Evolutionary conservation across 2,113 vertebrate species (phyloP).

Genomic region (Numida meleagris): DNA sequence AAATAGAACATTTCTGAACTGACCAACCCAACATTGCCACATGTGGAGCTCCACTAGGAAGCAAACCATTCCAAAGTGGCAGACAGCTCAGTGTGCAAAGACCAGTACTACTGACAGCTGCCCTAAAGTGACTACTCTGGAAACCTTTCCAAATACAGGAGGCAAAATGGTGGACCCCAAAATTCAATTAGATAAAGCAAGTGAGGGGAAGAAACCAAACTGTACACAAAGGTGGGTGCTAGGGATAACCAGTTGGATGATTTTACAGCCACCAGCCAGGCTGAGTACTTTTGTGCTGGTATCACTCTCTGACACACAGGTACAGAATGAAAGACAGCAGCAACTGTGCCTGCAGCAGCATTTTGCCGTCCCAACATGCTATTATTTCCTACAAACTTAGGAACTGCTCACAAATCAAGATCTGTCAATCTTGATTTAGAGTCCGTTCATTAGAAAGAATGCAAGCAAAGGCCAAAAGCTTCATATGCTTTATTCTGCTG

Average conservation of each 20-base stretch:
- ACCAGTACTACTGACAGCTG: background rate
- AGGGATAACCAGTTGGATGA: background rate
- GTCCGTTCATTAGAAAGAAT: background rate
- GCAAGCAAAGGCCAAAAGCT: background rate
- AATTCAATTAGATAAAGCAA: background rate
- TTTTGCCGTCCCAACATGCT: background rate
- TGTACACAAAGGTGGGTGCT: fast-evolving
- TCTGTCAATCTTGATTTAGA: background rate
- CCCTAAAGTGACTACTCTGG: background rate
- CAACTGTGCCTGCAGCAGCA: background rate
- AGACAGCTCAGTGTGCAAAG: background rate
- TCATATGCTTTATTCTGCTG: background rate
- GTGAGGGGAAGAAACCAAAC: background rate
- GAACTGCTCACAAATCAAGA: background rate
- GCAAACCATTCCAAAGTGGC: background rate
- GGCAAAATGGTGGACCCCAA: background rate
- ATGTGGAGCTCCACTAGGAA: background rate
- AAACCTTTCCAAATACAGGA: background rate
- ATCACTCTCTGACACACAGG: background rate
- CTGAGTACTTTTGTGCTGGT: background rate
- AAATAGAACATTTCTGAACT: background rate
- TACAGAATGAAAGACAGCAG: background rate
- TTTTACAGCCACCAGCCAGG: background rate
- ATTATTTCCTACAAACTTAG: background rate
- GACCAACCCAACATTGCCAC: background rate